Base-by-base conservation (phyloP, 2,888 invertebrate species). In the Heteromyza rotundicornis region DNA sequence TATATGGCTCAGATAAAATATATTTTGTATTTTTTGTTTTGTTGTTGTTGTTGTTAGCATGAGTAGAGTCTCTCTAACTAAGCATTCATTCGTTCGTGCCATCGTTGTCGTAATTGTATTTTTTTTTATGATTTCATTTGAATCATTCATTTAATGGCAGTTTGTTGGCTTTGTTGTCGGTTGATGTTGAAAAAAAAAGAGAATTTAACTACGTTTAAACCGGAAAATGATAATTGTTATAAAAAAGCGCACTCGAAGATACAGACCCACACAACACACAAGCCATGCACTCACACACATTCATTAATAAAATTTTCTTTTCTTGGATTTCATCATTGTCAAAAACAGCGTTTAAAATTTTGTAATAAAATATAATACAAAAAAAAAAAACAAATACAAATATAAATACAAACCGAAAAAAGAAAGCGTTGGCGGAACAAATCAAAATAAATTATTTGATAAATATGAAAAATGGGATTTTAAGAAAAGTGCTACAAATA, bases 171-270 rank as follows among this genome's bases (percentile, higher is more conserved):
- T 40, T 40, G n/a, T 40, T 40, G 40, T 40, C 40, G n/a, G 40
- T 40, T n/a, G n/a, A 14, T 14, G n/a, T 7, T 12, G 40, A 8
- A 3, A 40, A 40, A 40, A n/a, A 40, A n/a, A n/a, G 16, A 3
- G n/a, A 40, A 40, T 12, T 12, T 7, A 40, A 32, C 12, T 32
- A 20, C 40, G 54, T 50, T 17, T 40, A 51, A 40, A 56, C 51
- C 60, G 60, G 60, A 60, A 60, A 60, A 60, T 27, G 32, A 60
- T 44, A 60, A 57, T 60, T 60, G 24, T 19, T 3, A 1, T 17
- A 40, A 56, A 16, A 3, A 8, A 22, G n/a, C n/a, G n/a, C n/a
- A n/a, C n/a, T n/a, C n/a, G n/a, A n/a, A 40, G 36, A 7, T 23
- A 36, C 24, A 16, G 23, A 53, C n/a, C n/a, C n/a, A n/a, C n/a